phyloP scores from a whole-genome alignment of 1,140 invertebrate species.

The Parasteatoda tepidariorum region DNA sequence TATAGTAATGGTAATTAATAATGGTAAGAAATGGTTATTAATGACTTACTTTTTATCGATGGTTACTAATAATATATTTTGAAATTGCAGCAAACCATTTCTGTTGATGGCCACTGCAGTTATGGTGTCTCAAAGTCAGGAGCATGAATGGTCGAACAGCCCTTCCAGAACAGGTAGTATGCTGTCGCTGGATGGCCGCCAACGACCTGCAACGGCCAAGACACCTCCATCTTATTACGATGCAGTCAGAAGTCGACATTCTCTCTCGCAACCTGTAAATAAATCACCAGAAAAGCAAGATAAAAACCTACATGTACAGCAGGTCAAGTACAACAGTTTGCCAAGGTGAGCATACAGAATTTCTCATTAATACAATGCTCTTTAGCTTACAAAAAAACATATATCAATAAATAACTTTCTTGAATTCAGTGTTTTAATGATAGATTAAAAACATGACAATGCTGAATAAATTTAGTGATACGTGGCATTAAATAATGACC shows the following conservation, averaged over 20 bases:
- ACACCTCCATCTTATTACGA: slow-evolving; percentile 51
- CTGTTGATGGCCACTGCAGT: background rate
- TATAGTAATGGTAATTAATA: too few species aligned
- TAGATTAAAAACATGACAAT: background rate
- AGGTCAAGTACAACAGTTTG: slow-evolving; percentile 51
- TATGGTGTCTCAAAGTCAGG: slow-evolving; percentile 48
- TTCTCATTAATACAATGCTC: background rate
- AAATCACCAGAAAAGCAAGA: slow-evolving; percentile 35
- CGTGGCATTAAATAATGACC: too few species aligned
- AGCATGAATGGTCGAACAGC: slow-evolving; percentile 21
- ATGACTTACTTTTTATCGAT: too few species aligned
- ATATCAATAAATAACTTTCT: too few species aligned
- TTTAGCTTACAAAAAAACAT: background rate
- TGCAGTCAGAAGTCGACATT: slow-evolving; percentile 41
- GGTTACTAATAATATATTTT: too few species aligned
- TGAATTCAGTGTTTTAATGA: background rate
- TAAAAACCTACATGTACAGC: slow-evolving; percentile 8
- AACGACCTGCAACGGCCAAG: slow-evolving; percentile 12
- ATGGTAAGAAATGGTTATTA: too few species aligned
- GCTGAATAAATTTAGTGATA: background rate
- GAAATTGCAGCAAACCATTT: too few species aligned
- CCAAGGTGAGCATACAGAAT: slow-evolving; percentile 51
- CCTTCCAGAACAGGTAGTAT: slow-evolving; percentile 30
- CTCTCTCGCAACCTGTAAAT: slow-evolving; percentile 35
- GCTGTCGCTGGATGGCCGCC: slow-evolving; percentile 38